phyloP scores from a whole-genome alignment of 2,113 vertebrate genomes.

The Lophura nycthemera region DNA sequence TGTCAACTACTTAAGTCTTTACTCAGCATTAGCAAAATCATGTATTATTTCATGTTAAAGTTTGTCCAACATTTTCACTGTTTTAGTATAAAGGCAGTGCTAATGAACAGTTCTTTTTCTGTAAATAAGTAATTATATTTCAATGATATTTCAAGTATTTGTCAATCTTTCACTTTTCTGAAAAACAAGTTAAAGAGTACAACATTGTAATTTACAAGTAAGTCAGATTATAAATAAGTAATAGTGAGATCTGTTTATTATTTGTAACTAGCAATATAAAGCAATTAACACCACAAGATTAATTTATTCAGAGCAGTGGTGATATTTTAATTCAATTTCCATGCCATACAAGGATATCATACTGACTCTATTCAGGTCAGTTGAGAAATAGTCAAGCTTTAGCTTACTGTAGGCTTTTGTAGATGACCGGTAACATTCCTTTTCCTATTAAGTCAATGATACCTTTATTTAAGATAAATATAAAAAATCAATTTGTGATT shows the following conservation, averaged over 20 bases:
- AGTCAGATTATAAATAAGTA: slow-evolving; percentile 35
- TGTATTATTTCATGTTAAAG: neutral
- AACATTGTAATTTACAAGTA: slow-evolving; percentile 24
- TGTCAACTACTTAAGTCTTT: neutral
- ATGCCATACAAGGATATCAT: neutral
- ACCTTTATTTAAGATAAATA: neutral
- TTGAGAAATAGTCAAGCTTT: neutral
- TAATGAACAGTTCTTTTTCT: neutral
- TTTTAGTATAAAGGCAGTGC: neutral
- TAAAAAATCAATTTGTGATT: neutral
- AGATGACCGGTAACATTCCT: neutral
- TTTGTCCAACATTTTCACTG: neutral
- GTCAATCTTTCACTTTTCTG: neutral
- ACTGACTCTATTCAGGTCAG: neutral
- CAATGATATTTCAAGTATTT: neutral
- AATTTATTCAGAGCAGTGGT: neutral
- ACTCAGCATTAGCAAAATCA: neutral
- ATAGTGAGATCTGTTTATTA: neutral
- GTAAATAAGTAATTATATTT: neutral
- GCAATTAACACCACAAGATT: neutral
- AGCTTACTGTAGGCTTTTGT: neutral
- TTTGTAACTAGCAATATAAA: neutral
- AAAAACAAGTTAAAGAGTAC: neutral
- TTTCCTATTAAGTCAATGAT: neutral
- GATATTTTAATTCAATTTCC: neutral